Evolutionary conservation across 2,113 vertebrate species (phyloP).

Genomic region (Lophius piscatorius): DNA sequence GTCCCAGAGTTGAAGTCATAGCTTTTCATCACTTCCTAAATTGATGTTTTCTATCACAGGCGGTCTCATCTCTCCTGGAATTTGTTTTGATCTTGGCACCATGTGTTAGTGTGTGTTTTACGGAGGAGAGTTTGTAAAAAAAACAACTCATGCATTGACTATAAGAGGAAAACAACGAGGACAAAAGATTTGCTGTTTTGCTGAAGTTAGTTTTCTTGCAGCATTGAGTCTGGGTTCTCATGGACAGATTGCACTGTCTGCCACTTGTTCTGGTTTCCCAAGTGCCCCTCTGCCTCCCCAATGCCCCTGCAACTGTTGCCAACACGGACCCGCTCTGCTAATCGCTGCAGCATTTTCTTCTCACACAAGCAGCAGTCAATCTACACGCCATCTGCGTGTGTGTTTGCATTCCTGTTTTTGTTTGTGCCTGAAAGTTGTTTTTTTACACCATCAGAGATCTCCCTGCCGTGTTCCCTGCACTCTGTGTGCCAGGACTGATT

Average conservation of each 20-base stretch:
- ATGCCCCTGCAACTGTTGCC: slow-evolving; percentile 68
- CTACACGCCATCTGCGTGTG: slow-evolving; percentile 63
- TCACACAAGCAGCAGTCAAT: slow-evolving; percentile 62
- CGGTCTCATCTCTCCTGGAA: no score
- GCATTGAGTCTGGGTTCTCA: slow-evolving; percentile 61
- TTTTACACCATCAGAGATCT: slow-evolving; percentile 38
- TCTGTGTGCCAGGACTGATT: slow-evolving; percentile 43
- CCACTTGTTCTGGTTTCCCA: slow-evolving; percentile 68
- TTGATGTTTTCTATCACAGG: no score
- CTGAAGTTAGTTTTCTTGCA: slow-evolving; percentile 66
- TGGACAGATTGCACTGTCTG: slow-evolving; percentile 79
- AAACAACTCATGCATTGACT: not conserved
- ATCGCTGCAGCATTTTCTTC: slow-evolving; percentile 64
- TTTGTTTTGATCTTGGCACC: not conserved
- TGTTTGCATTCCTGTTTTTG: slow-evolving; percentile 23
- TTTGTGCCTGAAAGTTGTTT: no score
- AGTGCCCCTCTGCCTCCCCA: slow-evolving; percentile 37
- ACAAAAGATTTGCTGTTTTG: slow-evolving; percentile 26
- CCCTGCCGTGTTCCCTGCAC: slow-evolving; percentile 33
- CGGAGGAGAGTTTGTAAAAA: no score
- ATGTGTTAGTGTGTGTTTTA: no score
- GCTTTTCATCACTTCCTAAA: no score
- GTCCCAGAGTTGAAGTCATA: no score
- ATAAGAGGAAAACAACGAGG: not conserved
- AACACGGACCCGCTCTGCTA: slow-evolving; percentile 55